Conservation (phyloP, 1,140 invertebrate species). For the Lepidotrigona ventralis region DNA sequence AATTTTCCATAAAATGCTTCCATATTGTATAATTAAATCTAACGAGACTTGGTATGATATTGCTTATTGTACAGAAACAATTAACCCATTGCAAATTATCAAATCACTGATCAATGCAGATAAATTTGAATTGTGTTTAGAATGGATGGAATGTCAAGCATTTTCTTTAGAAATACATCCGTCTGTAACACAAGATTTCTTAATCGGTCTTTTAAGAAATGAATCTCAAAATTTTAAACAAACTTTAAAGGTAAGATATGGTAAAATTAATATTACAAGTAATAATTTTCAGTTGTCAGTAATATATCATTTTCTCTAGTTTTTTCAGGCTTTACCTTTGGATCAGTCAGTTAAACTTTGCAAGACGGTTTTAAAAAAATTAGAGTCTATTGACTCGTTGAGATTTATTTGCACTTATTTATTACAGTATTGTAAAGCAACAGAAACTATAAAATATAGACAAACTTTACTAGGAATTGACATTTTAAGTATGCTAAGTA, state of each 20-base stretch:
- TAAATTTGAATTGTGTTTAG: constrained; percentile 83
- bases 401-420: constrained; percentile 84
- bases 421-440: constrained; percentile 74
- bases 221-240: constrained; percentile 68
- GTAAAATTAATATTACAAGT: constrained; percentile 46
- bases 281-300: constrained; percentile 15
- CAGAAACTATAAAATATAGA: constrained; percentile 79
- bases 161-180: constrained; percentile 73
- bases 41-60: constrained; percentile 77
- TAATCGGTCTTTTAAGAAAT: constrained; percentile 71
- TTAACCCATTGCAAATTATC: constrained; percentile 69
- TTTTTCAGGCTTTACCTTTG: constrained; percentile 80
- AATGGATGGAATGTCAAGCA: constrained; percentile 82
- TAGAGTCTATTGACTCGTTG: constrained; percentile 83
- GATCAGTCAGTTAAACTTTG: constrained; percentile 82
- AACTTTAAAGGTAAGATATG: constrained; percentile 67
- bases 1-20: constrained; percentile 78
- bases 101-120: constrained; percentile 71
- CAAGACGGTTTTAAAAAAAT: constrained; percentile 82
- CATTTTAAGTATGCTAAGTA: constrained; percentile 82
- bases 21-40: constrained; percentile 65
- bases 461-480: constrained; percentile 82
- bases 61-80: constrained; percentile 74
- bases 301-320: constrained; percentile 65
- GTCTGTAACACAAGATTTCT: constrained; percentile 67